These are phyloP conservation scores for Perccottus glenii DNA, from an alignment of 2,113 vertebrate genomes.

Conservation along the genomic window DNA sequence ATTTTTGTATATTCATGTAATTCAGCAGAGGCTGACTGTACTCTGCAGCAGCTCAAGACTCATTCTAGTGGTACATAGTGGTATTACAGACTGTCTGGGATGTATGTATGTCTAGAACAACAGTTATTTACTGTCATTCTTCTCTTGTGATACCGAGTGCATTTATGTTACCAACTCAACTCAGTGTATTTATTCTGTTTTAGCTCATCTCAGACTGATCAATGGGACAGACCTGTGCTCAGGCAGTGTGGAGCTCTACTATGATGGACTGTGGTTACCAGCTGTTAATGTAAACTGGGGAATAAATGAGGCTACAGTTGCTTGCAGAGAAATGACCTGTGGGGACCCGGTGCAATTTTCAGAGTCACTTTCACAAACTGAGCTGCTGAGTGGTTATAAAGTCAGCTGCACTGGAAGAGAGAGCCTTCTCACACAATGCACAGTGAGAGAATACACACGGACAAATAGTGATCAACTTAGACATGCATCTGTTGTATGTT, in stretches of 20 bases:
- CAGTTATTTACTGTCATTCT: no score
- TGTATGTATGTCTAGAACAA: no score
- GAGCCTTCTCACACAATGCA: constrained; percentile 47
- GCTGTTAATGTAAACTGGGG: constrained; percentile 47
- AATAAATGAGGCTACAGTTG: constrained; percentile 54
- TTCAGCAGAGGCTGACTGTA: no score
- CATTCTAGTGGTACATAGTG: no score
- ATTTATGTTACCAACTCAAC: no score
- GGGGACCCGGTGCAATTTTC: constrained; percentile 51
- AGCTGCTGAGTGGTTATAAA: constrained; percentile 8
- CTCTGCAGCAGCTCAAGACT: no score
- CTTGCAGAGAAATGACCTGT: constrained; percentile 69
- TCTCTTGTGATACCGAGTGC: no score
- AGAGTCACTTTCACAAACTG: constrained; percentile 17
- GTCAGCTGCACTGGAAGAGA: constrained; percentile 53
- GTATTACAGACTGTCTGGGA: no score
- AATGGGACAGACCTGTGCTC: constrained; percentile 58
- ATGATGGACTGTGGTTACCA: constrained; percentile 40
- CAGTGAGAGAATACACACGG: background rate
- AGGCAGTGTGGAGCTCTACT: constrained; percentile 56
- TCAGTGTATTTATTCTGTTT: background rate
- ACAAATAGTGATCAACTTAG: background rate
- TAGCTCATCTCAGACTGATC: constrained; percentile 47
- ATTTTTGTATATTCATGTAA: no score
- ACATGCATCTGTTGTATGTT: constrained; percentile 54